Evolutionary conservation across 1,140 invertebrate genomes (phyloP), one percentile per base, ranked within the genome.

Genomic region (Antheraea mylitta): DNA sequence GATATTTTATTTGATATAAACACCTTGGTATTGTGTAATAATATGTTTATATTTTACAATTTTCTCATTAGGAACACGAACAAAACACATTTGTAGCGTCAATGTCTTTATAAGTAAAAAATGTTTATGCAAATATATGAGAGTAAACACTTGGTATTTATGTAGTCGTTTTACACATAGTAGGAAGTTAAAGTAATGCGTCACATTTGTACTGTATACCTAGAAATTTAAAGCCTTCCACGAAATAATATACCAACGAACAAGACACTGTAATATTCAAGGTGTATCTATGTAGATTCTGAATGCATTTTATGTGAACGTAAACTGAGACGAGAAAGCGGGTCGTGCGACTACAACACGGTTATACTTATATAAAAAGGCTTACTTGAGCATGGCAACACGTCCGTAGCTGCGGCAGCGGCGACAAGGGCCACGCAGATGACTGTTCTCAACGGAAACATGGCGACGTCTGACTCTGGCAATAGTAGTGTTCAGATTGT

Each of bases 361-460:
- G 16, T 53, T 13, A 13, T 16, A 22, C 70, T 76, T 74, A 72
- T 71, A 74, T 77, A 72, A 75, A 68, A 18, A 48, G 18, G 59
- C 77, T 78, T 71, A 85, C 82, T 79, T 66, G 74, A 69, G 67
- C 84, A 86, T 71, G 82, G 79, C 58, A 70, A 64, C 45, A 86
- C 79, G 13, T 80, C 70, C 13, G 77, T 81, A 60, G 78, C 78
- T 13, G 69, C 63, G 58, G 77, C 73, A 62, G 77, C 8, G 19
- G 76, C 78, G 42, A 81, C 10, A 19, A 80, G 64, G 36, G 73
- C 65, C 18, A 66, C 68, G 60, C 71, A 78, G 73, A 76, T 76
- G 68, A 85, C 68, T 70, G 75, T 74, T 71, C 79, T 72, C 58
- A 74, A 59, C 61, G 72, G 60, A 63, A 76, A 64, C 84, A 86